Base-by-base conservation (phyloP, 1,140 invertebrate genomes). In the Maniola jurtina region DNA sequence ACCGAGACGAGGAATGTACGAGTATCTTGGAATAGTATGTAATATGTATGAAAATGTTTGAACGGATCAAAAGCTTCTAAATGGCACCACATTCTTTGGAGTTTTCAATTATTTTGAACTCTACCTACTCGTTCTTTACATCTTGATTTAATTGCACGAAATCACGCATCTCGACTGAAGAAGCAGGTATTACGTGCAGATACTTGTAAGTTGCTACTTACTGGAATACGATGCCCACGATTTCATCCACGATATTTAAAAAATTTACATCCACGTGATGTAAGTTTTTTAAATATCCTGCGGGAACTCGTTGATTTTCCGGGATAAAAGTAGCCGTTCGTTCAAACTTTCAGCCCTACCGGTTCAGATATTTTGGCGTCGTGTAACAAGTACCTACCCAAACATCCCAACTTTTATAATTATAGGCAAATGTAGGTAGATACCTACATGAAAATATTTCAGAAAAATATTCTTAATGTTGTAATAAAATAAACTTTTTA, bases 1-100 rank as follows among this genome's bases (percentile, higher is more conserved):
- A 45, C 64, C 58, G 34, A 61, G 42, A 67, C 59, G 59, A 61
- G 59, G 59, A 67, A 67, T 67, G 52, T 50, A 54, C 56, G n/a
- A 48, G 5, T 40, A 56, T 13, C 40, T 55, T 16, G n/a, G 57
- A 45, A 65, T 63, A 45, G 36, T 57, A 60, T 61, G 38, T 63
- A 45, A 16, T 57, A 60, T 61, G 38, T 59, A 66, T 59, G 48
- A 47, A 66, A 60, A 60, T 7, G 48, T 52, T 60, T 40, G 36
- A 42, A 60, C 16, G 16, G 42, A 60, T 66, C 54, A 8, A 63
- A 42, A 42, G 48, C 15, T 55, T 42, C 42, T 63, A 54, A 25
- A 25, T 42, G 0, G 52, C 52, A 11, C 16, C 33, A 55, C 52
- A 55, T 34, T 55, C 52, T 55, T 55, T 34, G 16, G 52, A 8